Percentiles rank a stretch among this genome's conserved stretches.
phyloP scores from a whole-genome alignment of 2,888 invertebrate species.

The Cephus spinipes region DNA sequence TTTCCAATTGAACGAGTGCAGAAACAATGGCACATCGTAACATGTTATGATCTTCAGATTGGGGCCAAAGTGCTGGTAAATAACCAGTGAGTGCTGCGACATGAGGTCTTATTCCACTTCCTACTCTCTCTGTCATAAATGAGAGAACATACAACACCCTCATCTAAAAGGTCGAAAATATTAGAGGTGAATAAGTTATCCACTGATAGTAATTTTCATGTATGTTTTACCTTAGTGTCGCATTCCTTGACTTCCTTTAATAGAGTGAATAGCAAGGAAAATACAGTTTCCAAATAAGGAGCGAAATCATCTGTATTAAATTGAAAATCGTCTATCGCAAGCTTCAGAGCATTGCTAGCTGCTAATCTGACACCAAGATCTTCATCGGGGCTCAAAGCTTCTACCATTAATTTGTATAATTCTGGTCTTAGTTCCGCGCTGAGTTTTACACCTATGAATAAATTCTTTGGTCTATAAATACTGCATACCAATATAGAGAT shows the following conservation, averaged over 20 bases:
- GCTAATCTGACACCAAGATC: slow-evolving; percentile 91
- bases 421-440: slow-evolving; percentile 82
- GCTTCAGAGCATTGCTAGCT: slow-evolving; percentile 85
- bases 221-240: slow-evolving; percentile 82
- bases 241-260: slow-evolving; percentile 90
- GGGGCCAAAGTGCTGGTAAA: slow-evolving; percentile 89
- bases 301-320: slow-evolving; percentile 89
- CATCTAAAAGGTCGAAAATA: slow-evolving; percentile 72
- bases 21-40: slow-evolving; percentile 90
- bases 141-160: slow-evolving; percentile 91
- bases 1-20: slow-evolving; percentile 86
- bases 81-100: slow-evolving; percentile 81
- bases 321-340: slow-evolving; percentile 91
- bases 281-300: slow-evolving; percentile 83
- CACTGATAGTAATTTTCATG: background rate
- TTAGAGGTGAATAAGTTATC: slow-evolving; percentile 20
- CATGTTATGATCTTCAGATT: slow-evolving; percentile 90
- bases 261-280: slow-evolving; percentile 83
- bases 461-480: slow-evolving; percentile 7
- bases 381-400: slow-evolving; percentile 79
- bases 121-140: slow-evolving; percentile 88
- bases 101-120: slow-evolving; percentile 78
- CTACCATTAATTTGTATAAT: slow-evolving; percentile 82
- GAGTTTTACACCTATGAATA: slow-evolving; percentile 76
- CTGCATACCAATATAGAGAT: background rate